Conservation (phyloP, 2,888 invertebrate species). For the Microchrysa polita region DNA sequence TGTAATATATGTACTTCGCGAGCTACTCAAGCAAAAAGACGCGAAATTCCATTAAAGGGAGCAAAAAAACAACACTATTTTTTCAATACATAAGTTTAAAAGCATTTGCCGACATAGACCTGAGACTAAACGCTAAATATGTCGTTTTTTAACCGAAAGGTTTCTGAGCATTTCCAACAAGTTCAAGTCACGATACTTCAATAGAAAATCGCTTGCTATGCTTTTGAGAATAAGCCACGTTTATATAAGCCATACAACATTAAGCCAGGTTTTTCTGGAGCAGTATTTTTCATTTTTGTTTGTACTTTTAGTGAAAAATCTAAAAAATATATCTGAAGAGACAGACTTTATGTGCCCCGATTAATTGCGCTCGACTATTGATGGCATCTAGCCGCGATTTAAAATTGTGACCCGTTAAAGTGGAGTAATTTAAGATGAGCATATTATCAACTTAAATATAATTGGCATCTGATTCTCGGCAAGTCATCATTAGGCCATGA, state of each 20-base stretch:
- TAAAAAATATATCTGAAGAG: constrained; percentile 8
- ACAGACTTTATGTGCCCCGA: not conserved
- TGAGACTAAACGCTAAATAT: not conserved
- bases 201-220: constrained; percentile 4
- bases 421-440: not conserved
- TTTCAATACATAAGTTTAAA: constrained; percentile 8
- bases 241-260: not conserved
- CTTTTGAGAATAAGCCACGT: constrained; percentile 7
- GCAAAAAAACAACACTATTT: not conserved
- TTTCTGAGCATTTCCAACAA: constrained; percentile 19
- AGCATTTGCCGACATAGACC: constrained; percentile 29
- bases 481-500: not conserved
- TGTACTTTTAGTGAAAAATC: constrained; percentile 16
- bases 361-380: not conserved
- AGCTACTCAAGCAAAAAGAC: constrained; percentile 14
- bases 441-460: constrained; percentile 10
- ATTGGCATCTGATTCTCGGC: not conserved
- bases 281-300: not conserved
- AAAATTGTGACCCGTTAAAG: not conserved
- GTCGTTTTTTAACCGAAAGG: not conserved
- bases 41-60: constrained; percentile 27
- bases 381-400: not conserved
- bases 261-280: not conserved
- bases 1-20: too few relatives aligned
- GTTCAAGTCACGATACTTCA: constrained; percentile 20